Percentiles rank a stretch among this genome's conserved stretches.
phyloP scores from a whole-genome alignment of 2,113 vertebrate species.

The Arizona elegans region DNA sequence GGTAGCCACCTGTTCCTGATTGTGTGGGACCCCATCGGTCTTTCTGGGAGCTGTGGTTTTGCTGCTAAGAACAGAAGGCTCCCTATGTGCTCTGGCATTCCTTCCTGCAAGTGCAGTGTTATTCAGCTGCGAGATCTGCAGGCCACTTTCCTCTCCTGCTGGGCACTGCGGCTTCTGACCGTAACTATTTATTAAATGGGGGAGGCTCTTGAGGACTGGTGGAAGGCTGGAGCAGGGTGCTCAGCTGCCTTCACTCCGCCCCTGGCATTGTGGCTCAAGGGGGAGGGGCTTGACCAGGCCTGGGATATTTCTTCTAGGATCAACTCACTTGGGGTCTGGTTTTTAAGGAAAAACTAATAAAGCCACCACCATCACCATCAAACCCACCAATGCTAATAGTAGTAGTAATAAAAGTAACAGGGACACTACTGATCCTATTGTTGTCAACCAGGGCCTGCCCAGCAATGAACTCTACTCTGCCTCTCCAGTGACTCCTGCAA shows the following conservation, averaged over 20 bases:
- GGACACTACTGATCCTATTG: not conserved
- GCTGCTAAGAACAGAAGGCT: too few relatives aligned
- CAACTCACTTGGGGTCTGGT: conserved; percentile 38
- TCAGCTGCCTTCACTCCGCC: not conserved
- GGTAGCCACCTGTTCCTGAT: too few relatives aligned
- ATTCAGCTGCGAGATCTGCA: too few relatives aligned
- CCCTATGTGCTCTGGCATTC: too few relatives aligned
- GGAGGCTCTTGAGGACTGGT: conserved; percentile 13
- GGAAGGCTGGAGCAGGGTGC: not conserved
- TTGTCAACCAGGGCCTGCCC: not conserved
- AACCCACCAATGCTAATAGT: conserved; percentile 5
- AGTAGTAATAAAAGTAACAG: conserved; percentile 7
- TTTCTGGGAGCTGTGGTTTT: too few relatives aligned
- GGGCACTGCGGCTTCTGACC: conserved; percentile 38
- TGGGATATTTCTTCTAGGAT: conserved; percentile 25
- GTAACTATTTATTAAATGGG: conserved; percentile 48
- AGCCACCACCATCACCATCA: not conserved
- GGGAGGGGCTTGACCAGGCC: not conserved
- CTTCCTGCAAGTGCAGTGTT: not conserved
- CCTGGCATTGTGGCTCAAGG: not conserved
- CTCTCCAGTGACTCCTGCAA: conserved; percentile 16
- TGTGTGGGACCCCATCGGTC: too few relatives aligned
- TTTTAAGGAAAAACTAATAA: conserved; percentile 34
- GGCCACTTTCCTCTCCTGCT: not conserved
- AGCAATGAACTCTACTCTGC: conserved; percentile 10